Base-by-base conservation (phyloP, 2,888 invertebrate species). In the Taphrorychus bicolor region DNA sequence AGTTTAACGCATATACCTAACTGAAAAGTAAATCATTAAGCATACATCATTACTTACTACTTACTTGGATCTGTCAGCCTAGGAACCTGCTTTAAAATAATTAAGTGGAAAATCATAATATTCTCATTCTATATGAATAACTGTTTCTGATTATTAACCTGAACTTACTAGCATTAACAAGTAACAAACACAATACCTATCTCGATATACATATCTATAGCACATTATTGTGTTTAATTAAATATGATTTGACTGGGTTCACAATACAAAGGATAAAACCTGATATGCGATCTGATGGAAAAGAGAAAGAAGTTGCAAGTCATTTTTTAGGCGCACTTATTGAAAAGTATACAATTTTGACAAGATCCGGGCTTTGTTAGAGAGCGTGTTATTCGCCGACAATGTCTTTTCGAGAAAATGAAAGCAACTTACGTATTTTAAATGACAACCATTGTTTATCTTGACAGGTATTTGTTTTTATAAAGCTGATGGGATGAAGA, bases 321-420 rank as follows among this genome's bases (percentile, higher is more conserved):
- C 69, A 69, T 18, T 52, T 54, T 61, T 58, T 41, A 62, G 59
- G 45, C 66, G 60, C 53, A 65, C 61, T 66, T 66, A 64, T 70
- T 67, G 59, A 60, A 58, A 69, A 69, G 61, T 69, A 65, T 65
- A 69, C 54, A 68, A 45, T 59, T 63, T 63, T 69, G 65, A 69
- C 61, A 61, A 60, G 69, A 65, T 52, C 54, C 17, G 23, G 49
- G 53, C 59, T 59, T 70, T 66, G 66, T 62, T 62, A 66, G 48
- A 22, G 59, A 66, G 62, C 58, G 56, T 59, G 54, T 45, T 32
- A 49, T 14, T 22, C 41, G 63, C 70, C 70, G 70, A 67, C 70
- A 70, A 67, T 67, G 64, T 41, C 21, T 45, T 67, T 67, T 67
- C 59, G 51, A 63, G 45, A 54, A 70, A 67, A 67, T 57, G 59